A percentile compares a stretch with the other conserved stretches of the same genome.
Evolutionary conservation across 1,140 invertebrate genomes (phyloP).

Genomic region (Euglossa dilemma): DNA sequence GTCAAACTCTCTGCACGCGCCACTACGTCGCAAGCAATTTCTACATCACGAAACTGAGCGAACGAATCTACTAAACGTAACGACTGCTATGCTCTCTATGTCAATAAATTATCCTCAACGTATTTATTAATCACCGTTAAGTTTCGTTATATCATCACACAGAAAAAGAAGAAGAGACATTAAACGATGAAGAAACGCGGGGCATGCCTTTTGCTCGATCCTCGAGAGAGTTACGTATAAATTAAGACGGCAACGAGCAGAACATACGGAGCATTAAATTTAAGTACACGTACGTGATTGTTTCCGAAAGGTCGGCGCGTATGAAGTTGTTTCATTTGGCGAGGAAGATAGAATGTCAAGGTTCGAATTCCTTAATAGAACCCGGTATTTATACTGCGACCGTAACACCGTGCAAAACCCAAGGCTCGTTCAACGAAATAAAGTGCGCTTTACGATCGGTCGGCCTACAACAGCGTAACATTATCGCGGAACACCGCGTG

Average conservation of each 20-base stretch:
- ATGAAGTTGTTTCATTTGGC: not conserved
- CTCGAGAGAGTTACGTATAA: too few species aligned
- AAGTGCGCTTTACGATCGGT: not conserved
- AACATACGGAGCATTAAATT: not conserved
- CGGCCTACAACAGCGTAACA: not conserved
- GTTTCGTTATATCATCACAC: constrained; percentile 6
- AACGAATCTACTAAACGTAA: constrained; percentile 14
- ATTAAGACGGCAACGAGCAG: not conserved
- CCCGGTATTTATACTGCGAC: constrained; percentile 6
- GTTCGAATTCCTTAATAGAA: constrained; percentile 14
- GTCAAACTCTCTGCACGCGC: not conserved
- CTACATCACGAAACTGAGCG: not conserved
- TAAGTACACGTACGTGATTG: too few species aligned
- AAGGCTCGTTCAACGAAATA: constrained; percentile 9
- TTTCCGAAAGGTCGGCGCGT: not conserved
- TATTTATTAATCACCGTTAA: not conserved
- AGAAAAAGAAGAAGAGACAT: not conserved
- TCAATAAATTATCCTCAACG: not conserved
- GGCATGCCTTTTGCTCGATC: not conserved
- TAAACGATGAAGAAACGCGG: not conserved
- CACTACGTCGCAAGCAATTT: not conserved
- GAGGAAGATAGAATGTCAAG: constrained; percentile 7
- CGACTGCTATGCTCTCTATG: not conserved
- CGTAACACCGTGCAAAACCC: not conserved
- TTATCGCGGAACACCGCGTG: not conserved